Evolutionary conservation across 1,140 invertebrate genomes (phyloP).

Genomic region (Phortica variegata): DNA sequence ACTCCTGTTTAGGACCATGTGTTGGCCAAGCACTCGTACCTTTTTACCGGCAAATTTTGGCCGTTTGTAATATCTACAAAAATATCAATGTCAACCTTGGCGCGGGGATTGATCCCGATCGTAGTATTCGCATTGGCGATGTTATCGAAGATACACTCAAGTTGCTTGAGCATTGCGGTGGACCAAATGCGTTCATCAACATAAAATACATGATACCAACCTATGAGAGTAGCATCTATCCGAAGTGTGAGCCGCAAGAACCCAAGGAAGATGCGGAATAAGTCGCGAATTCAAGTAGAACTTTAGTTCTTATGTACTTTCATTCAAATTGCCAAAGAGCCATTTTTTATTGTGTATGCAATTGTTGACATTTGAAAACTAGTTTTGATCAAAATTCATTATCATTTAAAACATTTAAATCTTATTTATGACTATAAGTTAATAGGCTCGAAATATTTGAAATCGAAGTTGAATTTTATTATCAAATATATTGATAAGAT

Average conservation of each 20-base stretch:
- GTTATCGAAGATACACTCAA: constrained; percentile 91
- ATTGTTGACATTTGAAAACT: too few species aligned
- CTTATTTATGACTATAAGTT: too few species aligned
- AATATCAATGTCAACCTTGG: constrained; percentile 79
- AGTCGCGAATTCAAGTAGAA: too few species aligned
- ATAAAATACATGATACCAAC: constrained; percentile 97
- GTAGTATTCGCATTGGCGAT: constrained; percentile 82
- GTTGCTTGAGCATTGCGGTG: constrained; percentile 83
- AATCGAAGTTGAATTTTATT: too few species aligned
- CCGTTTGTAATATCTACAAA: constrained; percentile 86
- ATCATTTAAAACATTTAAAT: too few species aligned
- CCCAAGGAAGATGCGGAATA: too few species aligned
- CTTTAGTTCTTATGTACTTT: too few species aligned
- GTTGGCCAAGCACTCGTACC: constrained; percentile 85
- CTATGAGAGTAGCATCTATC: constrained; percentile 85
- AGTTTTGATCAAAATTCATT: too few species aligned
- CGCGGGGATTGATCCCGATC: constrained; percentile 76
- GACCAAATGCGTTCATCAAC: constrained; percentile 92
- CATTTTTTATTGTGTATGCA: too few species aligned
- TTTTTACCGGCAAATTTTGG: constrained; percentile 90
- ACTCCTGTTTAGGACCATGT: constrained; percentile 33
- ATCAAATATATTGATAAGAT: too few species aligned
- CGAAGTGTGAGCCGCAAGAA: constrained; percentile 26
- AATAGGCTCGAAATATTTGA: too few species aligned
- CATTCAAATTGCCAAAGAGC: too few species aligned